These are phyloP conservation scores for Manacus vitellinus DNA, from an alignment of 2,113 vertebrate species.

Conservation along the genomic window DNA sequence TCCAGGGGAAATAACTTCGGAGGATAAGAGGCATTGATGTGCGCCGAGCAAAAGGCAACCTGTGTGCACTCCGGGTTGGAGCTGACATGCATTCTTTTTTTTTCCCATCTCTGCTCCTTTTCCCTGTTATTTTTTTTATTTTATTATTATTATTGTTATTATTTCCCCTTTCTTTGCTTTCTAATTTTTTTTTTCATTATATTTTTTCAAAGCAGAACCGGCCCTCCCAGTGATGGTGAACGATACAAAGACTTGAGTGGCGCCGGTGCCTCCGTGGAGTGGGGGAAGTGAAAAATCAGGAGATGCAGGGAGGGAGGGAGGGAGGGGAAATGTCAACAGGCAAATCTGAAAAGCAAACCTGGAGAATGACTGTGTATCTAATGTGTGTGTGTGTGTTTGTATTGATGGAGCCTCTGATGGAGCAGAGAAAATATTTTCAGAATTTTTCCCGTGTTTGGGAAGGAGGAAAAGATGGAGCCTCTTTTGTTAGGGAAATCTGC, in stretches of 20 bases:
- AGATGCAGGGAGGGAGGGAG: not conserved
- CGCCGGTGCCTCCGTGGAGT: rapidly evolving
- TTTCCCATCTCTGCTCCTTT: not conserved
- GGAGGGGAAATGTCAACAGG: not conserved
- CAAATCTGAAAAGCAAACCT: slow-evolving; percentile 28
- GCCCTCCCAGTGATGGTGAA: not conserved
- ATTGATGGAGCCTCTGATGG: not conserved
- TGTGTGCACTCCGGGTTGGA: not conserved
- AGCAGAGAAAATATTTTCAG: not conserved
- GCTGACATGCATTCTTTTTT: not conserved
- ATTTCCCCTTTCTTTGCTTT: rapidly evolving
- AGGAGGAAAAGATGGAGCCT: not conserved
- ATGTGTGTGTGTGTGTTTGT: not conserved
- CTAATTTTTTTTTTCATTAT: not conserved
- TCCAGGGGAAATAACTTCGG: slow-evolving; percentile 39
- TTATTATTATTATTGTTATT: not conserved
- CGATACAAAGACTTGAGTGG: rapidly evolving
- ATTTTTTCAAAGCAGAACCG: not conserved
- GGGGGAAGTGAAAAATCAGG: not conserved
- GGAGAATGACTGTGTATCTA: not conserved
- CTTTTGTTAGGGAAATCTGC: not conserved
- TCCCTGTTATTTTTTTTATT: rapidly evolving
- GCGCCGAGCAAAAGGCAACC: not conserved
- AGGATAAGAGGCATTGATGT: slow-evolving; percentile 39
- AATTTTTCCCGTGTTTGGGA: not conserved